Percentiles rank a stretch among this genome's conserved stretches.
Evolutionary conservation across 2,113 vertebrate species (phyloP).

Genomic region (Proteles cristata): DNA sequence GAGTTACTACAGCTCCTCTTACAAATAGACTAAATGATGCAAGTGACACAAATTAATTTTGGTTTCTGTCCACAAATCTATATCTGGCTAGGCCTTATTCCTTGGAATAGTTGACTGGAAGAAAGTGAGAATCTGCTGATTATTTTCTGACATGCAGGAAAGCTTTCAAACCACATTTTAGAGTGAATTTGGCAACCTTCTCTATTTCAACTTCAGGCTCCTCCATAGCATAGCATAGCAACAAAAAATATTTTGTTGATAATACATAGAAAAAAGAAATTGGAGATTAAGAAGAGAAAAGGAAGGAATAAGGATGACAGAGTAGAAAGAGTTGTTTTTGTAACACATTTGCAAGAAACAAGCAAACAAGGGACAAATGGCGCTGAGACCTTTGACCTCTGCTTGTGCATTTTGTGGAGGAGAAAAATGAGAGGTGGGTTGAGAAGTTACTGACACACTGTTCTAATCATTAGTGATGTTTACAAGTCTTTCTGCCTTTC

Average conservation of each 20-base stretch:
- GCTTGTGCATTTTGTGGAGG: background rate
- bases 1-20: background rate
- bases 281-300: background rate
- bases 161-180: background rate
- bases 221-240: background rate
- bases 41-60: background rate
- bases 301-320: background rate
- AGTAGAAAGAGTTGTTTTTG: background rate
- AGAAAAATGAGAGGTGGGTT: background rate
- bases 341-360: background rate
- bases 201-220: background rate
- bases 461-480: background rate
- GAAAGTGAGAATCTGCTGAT: background rate
- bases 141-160: background rate
- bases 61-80: background rate
- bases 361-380: background rate
- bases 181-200: background rate
- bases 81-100: background rate
- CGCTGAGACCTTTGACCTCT: background rate
- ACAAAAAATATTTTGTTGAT: slow-evolving; percentile 29
- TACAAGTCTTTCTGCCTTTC: background rate
- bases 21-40: background rate
- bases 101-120: background rate
- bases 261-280: background rate
- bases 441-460: background rate